Percentiles rank a stretch among this genome's conserved stretches.
These are phyloP conservation scores for Etheostoma spectabile DNA, from an alignment of 2,113 vertebrate genomes.

Conservation along the genomic window DNA sequence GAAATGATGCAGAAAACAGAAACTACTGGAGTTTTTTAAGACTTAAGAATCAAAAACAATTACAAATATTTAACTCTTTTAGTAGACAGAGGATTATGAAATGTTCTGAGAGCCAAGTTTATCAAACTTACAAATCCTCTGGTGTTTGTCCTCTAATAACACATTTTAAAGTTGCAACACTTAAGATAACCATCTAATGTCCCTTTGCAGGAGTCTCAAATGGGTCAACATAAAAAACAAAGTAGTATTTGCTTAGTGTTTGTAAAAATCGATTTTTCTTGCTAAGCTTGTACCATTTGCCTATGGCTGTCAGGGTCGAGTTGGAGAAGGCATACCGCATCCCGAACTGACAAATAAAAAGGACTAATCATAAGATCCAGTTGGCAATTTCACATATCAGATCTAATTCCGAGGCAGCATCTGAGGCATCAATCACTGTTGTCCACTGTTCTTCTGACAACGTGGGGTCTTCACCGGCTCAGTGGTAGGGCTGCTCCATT, in stretches of 20 bases:
- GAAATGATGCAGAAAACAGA: not conserved
- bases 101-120: not conserved
- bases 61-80: not conserved
- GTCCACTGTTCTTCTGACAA: not conserved
- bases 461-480: not conserved
- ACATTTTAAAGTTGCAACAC: not conserved
- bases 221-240: not conserved
- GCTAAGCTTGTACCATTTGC: not conserved
- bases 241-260: not conserved
- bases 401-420: not conserved
- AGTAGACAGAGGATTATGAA: not conserved
- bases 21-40: too few relatives aligned
- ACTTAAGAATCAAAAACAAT: too few relatives aligned
- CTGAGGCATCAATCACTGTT: slow-evolving; percentile 3
- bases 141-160: not conserved
- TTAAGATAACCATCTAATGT: not conserved
- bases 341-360: not conserved
- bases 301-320: not conserved
- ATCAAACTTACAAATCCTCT: not conserved
- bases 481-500: not conserved
- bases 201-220: not conserved
- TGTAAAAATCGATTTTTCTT: not conserved
- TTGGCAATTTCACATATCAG: not conserved
- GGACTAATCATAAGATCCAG: not conserved
- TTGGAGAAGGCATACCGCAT: not conserved